Percentiles rank a stretch among this genome's conserved stretches.
phyloP scores from a whole-genome alignment of 1,140 invertebrate species.

The Bombus haemorrhoidalis region DNA sequence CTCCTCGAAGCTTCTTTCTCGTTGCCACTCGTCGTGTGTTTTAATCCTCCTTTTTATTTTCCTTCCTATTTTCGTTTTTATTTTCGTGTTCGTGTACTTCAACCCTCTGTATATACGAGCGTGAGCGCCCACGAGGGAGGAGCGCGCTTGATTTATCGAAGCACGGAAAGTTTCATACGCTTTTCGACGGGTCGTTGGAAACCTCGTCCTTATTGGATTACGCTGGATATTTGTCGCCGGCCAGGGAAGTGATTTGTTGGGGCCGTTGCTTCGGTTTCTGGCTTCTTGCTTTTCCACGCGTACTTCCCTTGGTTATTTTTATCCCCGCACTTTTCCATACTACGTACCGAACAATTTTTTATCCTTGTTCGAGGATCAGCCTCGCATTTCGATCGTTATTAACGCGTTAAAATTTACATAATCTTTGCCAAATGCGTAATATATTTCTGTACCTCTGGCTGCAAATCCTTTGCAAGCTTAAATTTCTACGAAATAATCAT shows the following conservation, averaged over 20 bases:
- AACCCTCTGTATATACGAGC: neutral
- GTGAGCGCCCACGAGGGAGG: neutral
- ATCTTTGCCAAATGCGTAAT: no score
- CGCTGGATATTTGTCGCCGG: neutral
- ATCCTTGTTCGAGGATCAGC: neutral
- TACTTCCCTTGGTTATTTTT: neutral
- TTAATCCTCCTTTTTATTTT: neutral
- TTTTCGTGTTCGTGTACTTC: neutral
- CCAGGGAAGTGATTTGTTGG: neutral
- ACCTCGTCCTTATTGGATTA: neutral
- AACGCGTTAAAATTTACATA: no score
- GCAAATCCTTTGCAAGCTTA: no score
- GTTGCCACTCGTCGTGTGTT: neutral
- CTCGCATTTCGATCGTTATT: no score
- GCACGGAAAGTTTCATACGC: constrained; percentile 2
- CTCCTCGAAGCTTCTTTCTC: neutral
- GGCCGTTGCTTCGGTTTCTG: neutral
- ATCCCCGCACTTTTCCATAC: neutral
- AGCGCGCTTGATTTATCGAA: constrained; percentile 13
- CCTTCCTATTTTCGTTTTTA: neutral
- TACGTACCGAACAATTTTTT: neutral
- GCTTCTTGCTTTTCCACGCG: no score
- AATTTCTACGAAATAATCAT: no score
- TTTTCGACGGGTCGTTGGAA: neutral
- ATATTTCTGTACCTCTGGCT: no score